A percentile compares a stretch with the other conserved stretches of the same genome.
Evolutionary conservation across 2,888 invertebrate genomes (phyloP).

Genomic region (Limnephilus marmoratus): DNA sequence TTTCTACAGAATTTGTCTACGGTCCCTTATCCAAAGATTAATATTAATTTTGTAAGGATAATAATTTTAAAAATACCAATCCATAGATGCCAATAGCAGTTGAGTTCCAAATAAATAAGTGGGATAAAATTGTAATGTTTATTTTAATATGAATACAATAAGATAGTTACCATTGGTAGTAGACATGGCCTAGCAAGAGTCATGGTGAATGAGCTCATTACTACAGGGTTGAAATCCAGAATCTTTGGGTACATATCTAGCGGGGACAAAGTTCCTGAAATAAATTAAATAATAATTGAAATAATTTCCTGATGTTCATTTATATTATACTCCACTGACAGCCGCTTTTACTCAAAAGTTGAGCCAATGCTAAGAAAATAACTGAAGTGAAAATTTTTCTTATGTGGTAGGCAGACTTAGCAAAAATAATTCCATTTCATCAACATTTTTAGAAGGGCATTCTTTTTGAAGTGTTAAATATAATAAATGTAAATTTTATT

Average conservation of each 20-base stretch:
- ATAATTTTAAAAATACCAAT: not conserved
- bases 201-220: conserved; percentile 99
- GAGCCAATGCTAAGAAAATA: not conserved
- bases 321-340: not conserved
- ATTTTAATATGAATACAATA: not conserved
- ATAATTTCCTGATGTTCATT: not conserved
- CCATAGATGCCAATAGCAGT: not conserved
- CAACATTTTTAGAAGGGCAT: not conserved
- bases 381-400: not conserved
- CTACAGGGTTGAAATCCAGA: conserved; percentile 96
- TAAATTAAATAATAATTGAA: conserved; percentile 20
- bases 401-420: too few relatives aligned
- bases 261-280: conserved; percentile 93
- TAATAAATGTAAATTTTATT: too few relatives aligned
- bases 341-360: not conserved
- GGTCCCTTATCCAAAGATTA: not conserved
- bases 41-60: not conserved
- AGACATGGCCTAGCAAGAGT: conserved; percentile 97
- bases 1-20: too few relatives aligned
- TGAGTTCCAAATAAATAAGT: not conserved
- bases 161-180: conserved; percentile 89
- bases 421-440: not conserved
- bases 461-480: too few relatives aligned
- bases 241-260: conserved; percentile 99
- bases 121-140: not conserved